Conservation (phyloP, 2,797 vertebrate genomes). For the Erpetoichthys calabaricus region DNA sequence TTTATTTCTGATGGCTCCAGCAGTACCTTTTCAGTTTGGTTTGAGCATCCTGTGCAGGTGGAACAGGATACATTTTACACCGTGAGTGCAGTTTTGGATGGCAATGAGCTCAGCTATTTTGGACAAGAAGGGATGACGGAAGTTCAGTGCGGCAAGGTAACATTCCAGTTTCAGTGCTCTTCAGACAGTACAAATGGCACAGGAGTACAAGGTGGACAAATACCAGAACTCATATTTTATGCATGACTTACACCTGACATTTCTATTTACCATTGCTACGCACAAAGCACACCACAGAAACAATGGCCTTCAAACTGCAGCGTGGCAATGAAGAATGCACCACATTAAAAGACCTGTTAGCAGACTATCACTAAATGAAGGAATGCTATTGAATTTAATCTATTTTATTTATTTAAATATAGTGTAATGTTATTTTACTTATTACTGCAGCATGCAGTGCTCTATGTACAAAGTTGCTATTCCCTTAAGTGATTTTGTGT, state of each 20-base stretch:
- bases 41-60: conserved; percentile 90
- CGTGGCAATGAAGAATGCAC: conserved; percentile 52
- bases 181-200: conserved; percentile 97
- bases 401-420: conserved; percentile 79
- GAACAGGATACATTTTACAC: conserved; percentile 93
- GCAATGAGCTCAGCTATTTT: conserved; percentile 94
- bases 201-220: conserved; percentile 93
- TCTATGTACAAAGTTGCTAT: conserved; percentile 27
- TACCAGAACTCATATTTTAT: conserved; percentile 97
- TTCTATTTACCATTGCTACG: conserved; percentile 30
- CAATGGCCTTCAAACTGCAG: conserved; percentile 31
- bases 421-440: conserved; percentile 52
- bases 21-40: conserved; percentile 80
- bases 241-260: conserved; percentile 44
- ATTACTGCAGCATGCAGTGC: conserved; percentile 37
- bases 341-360: conserved; percentile 44
- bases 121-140: conserved; percentile 97
- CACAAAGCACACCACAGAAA: conserved; percentile 22
- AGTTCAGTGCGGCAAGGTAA: conserved; percentile 88
- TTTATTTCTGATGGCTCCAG: conserved; percentile 89
- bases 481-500: conserved; percentile 48
- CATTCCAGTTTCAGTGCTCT: conserved; percentile 96
- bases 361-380: conserved; percentile 50
- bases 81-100: conserved; percentile 80
- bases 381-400: conserved; percentile 59